A percentile compares a stretch with the other conserved stretches of the same genome.
Evolutionary conservation across 1,140 invertebrate species (phyloP).

Genomic region (Dolichoris vasculosae): DNA sequence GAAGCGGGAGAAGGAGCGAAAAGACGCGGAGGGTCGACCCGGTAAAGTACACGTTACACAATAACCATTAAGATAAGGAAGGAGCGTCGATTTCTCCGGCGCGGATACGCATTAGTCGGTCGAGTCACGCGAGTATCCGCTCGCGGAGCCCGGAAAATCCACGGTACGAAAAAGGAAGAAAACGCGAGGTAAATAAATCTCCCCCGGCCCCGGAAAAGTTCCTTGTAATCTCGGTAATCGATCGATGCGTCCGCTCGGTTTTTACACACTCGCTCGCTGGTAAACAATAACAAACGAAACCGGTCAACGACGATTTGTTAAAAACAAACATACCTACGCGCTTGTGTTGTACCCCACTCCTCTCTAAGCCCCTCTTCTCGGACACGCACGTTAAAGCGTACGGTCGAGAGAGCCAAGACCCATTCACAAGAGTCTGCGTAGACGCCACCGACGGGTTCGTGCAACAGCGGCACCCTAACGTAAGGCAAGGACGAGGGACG

Average conservation of each 20-base stretch:
- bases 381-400: background rate
- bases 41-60: background rate
- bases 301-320: background rate
- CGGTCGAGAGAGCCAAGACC: background rate
- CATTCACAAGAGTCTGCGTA: slow-evolving; percentile 43
- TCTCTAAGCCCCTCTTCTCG: background rate
- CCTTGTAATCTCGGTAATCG: too few species aligned
- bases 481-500: background rate
- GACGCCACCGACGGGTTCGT: background rate
- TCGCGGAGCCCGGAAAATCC: background rate
- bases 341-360: too few species aligned
- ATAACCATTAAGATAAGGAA: background rate
- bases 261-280: background rate
- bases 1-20: too few species aligned
- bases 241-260: background rate
- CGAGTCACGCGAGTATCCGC: background rate
- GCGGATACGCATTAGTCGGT: too few species aligned
- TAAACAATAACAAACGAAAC: background rate
- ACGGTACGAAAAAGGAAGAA: too few species aligned
- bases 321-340: background rate
- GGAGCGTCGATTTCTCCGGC: background rate
- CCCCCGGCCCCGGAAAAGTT: too few species aligned
- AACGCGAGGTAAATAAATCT: too few species aligned
- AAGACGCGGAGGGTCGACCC: background rate
- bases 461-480: background rate